phyloP scores from a whole-genome alignment of 2,797 vertebrate species.

The Sebastes itinus region DNA sequence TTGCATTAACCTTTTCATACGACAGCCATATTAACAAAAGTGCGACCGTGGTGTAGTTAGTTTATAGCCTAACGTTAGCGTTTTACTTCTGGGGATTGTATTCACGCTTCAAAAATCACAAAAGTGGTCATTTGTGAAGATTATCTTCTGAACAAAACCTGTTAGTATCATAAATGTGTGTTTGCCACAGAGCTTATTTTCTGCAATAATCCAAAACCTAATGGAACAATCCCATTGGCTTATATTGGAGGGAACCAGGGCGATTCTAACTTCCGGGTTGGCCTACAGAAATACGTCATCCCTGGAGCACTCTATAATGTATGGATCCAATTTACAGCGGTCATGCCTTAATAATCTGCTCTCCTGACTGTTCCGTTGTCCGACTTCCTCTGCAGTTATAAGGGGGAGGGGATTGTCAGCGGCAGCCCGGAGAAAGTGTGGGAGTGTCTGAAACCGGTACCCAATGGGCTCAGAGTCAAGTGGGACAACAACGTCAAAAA shows the following conservation, averaged over 20 bases:
- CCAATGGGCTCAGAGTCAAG: slow-evolving; percentile 86
- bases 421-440: slow-evolving; percentile 85
- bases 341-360: neutral
- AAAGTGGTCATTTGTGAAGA: neutral
- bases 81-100: neutral
- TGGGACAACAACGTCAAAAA: slow-evolving; percentile 93
- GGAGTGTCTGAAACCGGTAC: slow-evolving; percentile 89
- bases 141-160: no score
- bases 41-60: neutral
- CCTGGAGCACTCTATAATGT: neutral
- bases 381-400: slow-evolving; percentile 82
- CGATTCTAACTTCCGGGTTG: no score
- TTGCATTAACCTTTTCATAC: no score
- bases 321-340: neutral
- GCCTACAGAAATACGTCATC: no score
- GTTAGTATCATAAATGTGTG: no score
- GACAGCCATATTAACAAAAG: no score
- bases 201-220: no score
- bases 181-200: no score
- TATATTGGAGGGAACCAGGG: no score
- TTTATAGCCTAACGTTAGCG: neutral
- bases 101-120: neutral
- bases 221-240: no score
- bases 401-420: slow-evolving; percentile 86
- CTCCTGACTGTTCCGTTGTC: neutral